Conservation (phyloP, 1,140 invertebrate species). For the Orussus abietinus region DNA sequence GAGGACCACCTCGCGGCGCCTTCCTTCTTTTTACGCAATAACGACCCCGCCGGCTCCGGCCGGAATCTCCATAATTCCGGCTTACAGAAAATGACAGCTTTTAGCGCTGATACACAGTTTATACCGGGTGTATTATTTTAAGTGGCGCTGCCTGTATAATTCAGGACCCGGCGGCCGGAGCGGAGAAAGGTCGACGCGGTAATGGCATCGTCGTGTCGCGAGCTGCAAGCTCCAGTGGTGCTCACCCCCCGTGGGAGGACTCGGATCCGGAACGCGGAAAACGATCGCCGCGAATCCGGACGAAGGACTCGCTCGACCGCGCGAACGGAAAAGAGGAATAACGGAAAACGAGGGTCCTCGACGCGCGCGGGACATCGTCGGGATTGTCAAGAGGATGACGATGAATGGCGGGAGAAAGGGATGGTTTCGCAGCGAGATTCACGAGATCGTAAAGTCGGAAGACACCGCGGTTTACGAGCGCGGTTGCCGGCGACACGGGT, state of each 20-base stretch:
- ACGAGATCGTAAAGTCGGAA: neutral
- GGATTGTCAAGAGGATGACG: too few relatives aligned
- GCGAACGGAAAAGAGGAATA: neutral
- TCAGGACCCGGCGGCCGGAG: slow-evolving; percentile 29
- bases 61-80: slow-evolving; percentile 51
- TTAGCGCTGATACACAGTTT: slow-evolving; percentile 52
- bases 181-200: slow-evolving; percentile 22
- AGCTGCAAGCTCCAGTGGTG: slow-evolving; percentile 41
- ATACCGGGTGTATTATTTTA: slow-evolving; percentile 52
- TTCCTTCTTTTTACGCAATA: slow-evolving; percentile 8
- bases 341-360: slow-evolving; percentile 6
- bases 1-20: neutral
- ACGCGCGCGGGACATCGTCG: neutral
- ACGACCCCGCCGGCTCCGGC: slow-evolving; percentile 16
- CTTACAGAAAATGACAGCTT: slow-evolving; percentile 54
- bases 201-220: slow-evolving; percentile 42
- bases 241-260: too few relatives aligned
- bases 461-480: neutral
- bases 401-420: too few relatives aligned
- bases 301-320: too few relatives aligned
- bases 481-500: neutral
- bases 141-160: slow-evolving; percentile 49
- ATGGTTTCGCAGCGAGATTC: slow-evolving; percentile 1
- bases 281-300: too few relatives aligned
- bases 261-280: too few relatives aligned